Evolutionary conservation across 1,140 invertebrate genomes (phyloP).

Genomic region (Lordiphosa mommai): DNA sequence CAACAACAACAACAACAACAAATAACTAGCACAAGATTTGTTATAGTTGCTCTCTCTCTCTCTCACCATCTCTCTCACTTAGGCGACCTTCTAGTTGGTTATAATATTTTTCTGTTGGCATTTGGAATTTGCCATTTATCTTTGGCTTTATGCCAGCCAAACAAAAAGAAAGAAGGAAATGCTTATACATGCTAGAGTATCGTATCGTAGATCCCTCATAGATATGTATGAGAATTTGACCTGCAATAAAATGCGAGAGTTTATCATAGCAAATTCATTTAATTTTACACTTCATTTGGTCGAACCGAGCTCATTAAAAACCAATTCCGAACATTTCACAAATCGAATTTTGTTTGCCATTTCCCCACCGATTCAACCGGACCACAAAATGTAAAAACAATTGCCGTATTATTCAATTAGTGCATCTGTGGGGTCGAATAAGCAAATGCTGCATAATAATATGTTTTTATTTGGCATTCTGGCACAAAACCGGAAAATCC

Average conservation of each 20-base stretch:
- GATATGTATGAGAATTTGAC: conserved; percentile 29
- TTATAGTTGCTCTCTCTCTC: conserved; percentile 28
- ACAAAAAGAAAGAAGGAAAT: conserved; percentile 30
- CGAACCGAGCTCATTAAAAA: conserved; percentile 20
- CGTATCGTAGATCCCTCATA: conserved; percentile 24
- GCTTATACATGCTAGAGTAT: conserved; percentile 74
- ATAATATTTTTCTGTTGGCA: conserved; percentile 66
- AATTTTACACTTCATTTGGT: conserved; percentile 45
- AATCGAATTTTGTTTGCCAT: conserved; percentile 25
- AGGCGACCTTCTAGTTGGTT: conserved; percentile 53
- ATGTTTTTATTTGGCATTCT: conserved; percentile 20
- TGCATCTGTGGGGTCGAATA: background rate
- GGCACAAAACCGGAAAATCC: background rate
- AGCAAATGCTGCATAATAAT: conserved; percentile 26
- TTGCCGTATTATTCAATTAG: conserved; percentile 52
- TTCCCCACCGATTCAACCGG: too few relatives aligned
- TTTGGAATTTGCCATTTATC: conserved; percentile 71
- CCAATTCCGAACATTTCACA: conserved; percentile 33
- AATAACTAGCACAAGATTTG: conserved; percentile 57
- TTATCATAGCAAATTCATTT: conserved; percentile 53
- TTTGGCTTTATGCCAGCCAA: conserved; percentile 67
- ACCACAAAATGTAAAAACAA: conserved; percentile 64
- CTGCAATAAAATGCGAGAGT: conserved; percentile 60
- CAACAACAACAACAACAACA: conserved; percentile 18
- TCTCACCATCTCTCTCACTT: background rate